Evolutionary conservation across 2,113 vertebrate species (phyloP), one percentile per base, ranked within the genome.

Genomic region (Mesocricetus auratus): DNA sequence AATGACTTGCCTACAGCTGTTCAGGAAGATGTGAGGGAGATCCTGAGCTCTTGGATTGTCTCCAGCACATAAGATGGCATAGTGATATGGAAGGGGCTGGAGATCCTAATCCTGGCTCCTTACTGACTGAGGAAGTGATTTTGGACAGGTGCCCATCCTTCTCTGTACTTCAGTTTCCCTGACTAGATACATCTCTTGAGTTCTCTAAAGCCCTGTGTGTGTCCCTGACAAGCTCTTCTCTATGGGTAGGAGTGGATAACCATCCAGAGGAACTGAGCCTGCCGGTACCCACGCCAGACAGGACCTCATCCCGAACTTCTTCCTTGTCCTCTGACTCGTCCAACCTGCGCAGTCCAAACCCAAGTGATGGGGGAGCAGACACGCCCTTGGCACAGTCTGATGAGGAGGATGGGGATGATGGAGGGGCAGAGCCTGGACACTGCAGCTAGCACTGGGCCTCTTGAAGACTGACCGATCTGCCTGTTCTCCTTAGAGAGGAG

Each of bases 311-410:
- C 13, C 99, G 99, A 88, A 98, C 98, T 92, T 99, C 98, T 0
- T 99, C 99, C 8, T 99, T 98, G 0, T 99, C 99, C 5, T 99
- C 99, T 0, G 98, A 98, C 79, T 97, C 97, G 19, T 99, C 99
- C 21, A 98, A 99, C 92, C 97, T 98, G 58, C 99, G 99, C 94
- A 99, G 99, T 97, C 99, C 99, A 97, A 99, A 98, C 71, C 98
- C 98, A 79, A 99, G 99, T 0, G 98, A 98, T 6, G 98, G 98
- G 1, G 99, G 99, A 50, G 98, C 95, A 0, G 99, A 99, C 96
- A 99, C 99, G 0, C 99, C 99, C 0, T 98, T 99, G 97, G 98
- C 99, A 97, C 99, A 99, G 97, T 99, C 99, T 0, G 99, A 99
- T 4, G 99, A 99, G 94, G 99, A 99, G 98, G 89, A 99, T 8